Conservation (phyloP, 1,140 invertebrate species). For the Bombus consobrinus region DNA sequence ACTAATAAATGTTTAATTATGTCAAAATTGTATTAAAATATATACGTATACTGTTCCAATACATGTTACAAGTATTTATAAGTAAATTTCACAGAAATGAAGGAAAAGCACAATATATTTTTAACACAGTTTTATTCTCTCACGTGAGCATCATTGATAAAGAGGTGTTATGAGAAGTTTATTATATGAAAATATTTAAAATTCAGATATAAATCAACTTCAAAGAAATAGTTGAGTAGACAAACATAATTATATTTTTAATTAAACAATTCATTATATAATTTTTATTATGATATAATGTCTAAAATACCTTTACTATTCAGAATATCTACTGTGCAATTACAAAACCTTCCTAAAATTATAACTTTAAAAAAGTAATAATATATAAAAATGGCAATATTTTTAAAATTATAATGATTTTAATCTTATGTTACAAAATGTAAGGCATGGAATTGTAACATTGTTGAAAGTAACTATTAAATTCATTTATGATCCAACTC, state of each 20-base stretch:
- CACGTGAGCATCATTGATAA: neutral
- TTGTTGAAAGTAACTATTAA: neutral
- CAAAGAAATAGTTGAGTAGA: neutral
- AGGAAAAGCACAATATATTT: neutral
- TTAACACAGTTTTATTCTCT: constrained; percentile 11
- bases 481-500: neutral
- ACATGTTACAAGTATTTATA: neutral
- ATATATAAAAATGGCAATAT: neutral
- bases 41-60: neutral
- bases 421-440: neutral
- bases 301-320: neutral
- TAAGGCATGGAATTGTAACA: neutral
- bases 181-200: constrained; percentile 9
- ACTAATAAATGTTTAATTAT: too few species aligned
- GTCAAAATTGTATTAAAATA: too few species aligned
- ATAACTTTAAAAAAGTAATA: neutral
- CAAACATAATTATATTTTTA: constrained; percentile 5
- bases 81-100: neutral
- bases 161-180: neutral
- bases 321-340: neutral
- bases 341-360: neutral
- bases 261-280: neutral
- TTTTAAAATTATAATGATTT: neutral
- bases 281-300: neutral
- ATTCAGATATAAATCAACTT: constrained; percentile 7